These are phyloP conservation scores for Cephus rjabovi DNA, from an alignment of 2,888 invertebrate species.

Conservation along the genomic window DNA sequence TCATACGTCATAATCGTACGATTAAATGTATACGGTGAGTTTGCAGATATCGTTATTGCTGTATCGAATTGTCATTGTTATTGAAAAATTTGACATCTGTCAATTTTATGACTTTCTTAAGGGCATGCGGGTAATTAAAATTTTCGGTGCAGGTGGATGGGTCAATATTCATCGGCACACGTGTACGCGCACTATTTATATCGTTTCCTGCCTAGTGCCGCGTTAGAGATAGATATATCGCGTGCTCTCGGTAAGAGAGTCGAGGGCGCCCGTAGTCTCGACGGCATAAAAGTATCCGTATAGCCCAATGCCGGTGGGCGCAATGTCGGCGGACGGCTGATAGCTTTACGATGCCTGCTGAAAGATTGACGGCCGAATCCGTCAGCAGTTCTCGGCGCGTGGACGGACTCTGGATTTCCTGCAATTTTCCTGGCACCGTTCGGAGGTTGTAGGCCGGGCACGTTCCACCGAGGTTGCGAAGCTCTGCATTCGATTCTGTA, in stretches of 20 bases:
- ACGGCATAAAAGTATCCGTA: constrained; percentile 30
- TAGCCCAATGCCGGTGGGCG: constrained; percentile 35
- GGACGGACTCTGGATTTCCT: constrained; percentile 49
- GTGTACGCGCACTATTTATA: constrained; percentile 41
- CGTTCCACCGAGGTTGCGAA: constrained; percentile 48
- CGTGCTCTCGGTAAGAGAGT: constrained; percentile 16
- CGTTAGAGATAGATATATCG: constrained; percentile 46
- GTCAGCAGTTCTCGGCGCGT: constrained; percentile 53
- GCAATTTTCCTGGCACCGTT: constrained; percentile 38
- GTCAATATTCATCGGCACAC: neutral
- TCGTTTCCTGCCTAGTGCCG: constrained; percentile 47
- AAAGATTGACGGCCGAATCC: constrained; percentile 64
- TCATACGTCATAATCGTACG: neutral
- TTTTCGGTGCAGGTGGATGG: neutral
- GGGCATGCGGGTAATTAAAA: neutral
- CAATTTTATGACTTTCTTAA: neutral
- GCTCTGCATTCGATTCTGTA: constrained; percentile 43
- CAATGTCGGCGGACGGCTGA: constrained; percentile 38
- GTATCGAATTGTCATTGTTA: neutral
- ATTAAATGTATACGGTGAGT: neutral
- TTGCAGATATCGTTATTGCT: neutral
- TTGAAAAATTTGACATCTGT: neutral
- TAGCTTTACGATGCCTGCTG: constrained; percentile 55
- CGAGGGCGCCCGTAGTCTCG: neutral
- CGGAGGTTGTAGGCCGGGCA: constrained; percentile 47